Conservation (phyloP, 2,113 vertebrate species). For the Poeciliopsis prolifica region DNA sequence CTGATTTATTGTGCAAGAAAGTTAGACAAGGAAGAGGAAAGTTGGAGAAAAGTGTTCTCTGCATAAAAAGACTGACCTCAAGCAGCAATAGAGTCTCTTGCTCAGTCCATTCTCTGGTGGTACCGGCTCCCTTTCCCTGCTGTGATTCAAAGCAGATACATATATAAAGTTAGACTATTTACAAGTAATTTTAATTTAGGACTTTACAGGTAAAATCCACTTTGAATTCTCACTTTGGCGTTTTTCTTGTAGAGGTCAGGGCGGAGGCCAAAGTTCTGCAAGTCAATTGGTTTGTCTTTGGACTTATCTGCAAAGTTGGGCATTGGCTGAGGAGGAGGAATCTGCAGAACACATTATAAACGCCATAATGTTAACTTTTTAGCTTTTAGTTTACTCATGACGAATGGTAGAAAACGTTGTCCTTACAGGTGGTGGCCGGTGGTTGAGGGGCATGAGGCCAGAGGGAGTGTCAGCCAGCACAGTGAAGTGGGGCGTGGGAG, state of each 20-base stretch:
- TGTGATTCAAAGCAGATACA: neutral
- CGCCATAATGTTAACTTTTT: neutral
- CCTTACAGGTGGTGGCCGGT: constrained; percentile 75
- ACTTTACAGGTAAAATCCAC: neutral
- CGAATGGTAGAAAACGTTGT: neutral
- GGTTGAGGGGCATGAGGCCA: constrained; percentile 92
- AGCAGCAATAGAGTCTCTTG: constrained; percentile 95
- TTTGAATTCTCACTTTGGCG: constrained; percentile 81
- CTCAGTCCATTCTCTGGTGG: constrained; percentile 94
- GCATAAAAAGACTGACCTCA: constrained; percentile 80
- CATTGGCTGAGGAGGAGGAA: constrained; percentile 94
- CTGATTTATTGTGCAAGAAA: neutral
- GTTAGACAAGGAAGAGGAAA: neutral
- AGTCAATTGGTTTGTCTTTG: constrained; percentile 92
- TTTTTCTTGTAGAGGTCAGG: constrained; percentile 96
- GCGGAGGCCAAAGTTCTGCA: constrained; percentile 96
- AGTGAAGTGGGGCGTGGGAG: constrained; percentile 96
- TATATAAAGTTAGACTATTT: neutral
- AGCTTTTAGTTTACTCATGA: neutral
- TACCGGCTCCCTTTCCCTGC: constrained; percentile 87
- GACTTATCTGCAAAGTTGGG: constrained; percentile 91
- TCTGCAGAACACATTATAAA: constrained; percentile 63
- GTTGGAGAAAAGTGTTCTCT: neutral
- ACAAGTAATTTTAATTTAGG: neutral
- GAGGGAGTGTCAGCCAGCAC: constrained; percentile 95